Base-by-base conservation (phyloP, 2,888 invertebrate genomes). In the Latrodectus elegans region DNA sequence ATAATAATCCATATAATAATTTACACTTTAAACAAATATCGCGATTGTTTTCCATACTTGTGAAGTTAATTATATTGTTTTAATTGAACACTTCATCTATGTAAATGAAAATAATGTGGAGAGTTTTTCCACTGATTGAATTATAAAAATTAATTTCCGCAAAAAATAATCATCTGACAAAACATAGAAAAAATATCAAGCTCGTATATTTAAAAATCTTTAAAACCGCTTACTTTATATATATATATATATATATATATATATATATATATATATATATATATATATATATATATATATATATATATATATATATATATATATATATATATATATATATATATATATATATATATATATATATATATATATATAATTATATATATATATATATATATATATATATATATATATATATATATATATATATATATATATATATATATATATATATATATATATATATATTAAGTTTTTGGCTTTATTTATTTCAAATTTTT, bases 291-390 rank as follows among this genome's bases (percentile, higher is more conserved):
- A 67, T 67, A 67, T 67, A 67, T 17, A 67, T 67, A 67, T 67
- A 67, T 67, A 67, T 67, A 67, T 67, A 17, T 17, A 67, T 67
- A 67, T 67, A 67, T 67, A 67, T 67, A 67, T 17, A 67, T 67
- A 67, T 70, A 14, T 22, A 70, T 22, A 70, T 70, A 70, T 70
- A 70, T 70, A 70, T 22, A 70, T 70, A 70, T 70, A 70, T 70
- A 70, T 70, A 70, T 70, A 70, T 70, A 70, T 70, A 70, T 70
- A 70, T 70, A 70, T 70, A 70, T 70, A 70, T 70, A 70, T 70
- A 70, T 70, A 70, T 70, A 70, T 70, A 70, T 70, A 70, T 70
- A 70, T 70, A 70, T 70, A 22, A 22, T 22, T 70, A 22, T 70
- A 70, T 70, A 70, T 70, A 70, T 70, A 70, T 70, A 70, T 70